Conservation (phyloP, 1,140 invertebrate genomes). For the Aphelenchoides avenae region DNA sequence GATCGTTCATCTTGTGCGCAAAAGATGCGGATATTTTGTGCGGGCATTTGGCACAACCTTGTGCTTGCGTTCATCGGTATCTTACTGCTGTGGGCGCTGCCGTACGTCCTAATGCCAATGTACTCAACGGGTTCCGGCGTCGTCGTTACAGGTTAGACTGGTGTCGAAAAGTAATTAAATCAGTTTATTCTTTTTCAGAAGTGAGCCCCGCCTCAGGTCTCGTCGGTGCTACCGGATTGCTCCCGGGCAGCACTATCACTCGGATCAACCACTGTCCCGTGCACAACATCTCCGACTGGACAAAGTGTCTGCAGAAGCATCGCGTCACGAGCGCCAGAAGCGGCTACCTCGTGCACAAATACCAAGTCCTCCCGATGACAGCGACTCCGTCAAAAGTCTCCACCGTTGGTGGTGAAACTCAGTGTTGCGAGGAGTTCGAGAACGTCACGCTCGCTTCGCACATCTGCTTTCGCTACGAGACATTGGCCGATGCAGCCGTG, state of each 20-base stretch:
- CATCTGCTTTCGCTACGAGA: slow-evolving; percentile 52
- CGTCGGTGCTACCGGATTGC: slow-evolving; percentile 71
- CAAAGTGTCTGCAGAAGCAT: slow-evolving; percentile 26
- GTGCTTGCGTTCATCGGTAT: slow-evolving; percentile 72
- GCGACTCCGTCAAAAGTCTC: slow-evolving; percentile 22
- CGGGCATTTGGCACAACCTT: slow-evolving; percentile 93
- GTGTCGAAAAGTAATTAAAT: slow-evolving; percentile 64
- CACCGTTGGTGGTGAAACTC: slow-evolving; percentile 30
- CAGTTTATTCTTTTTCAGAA: slow-evolving; percentile 35
- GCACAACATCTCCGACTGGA: slow-evolving; percentile 54
- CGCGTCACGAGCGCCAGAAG: not conserved
- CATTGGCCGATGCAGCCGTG: too few species aligned
- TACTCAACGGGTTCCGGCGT: slow-evolving; percentile 73
- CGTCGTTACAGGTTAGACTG: slow-evolving; percentile 69
- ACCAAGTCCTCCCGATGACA: slow-evolving; percentile 21
- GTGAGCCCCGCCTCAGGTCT: slow-evolving; percentile 64
- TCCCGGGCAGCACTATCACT: slow-evolving; percentile 70
- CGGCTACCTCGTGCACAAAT: slow-evolving; percentile 41
- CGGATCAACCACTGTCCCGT: slow-evolving; percentile 75
- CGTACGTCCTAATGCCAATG: slow-evolving; percentile 72
- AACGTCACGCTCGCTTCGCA: slow-evolving; percentile 43
- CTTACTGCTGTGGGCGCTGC: slow-evolving; percentile 69
- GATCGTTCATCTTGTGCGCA: slow-evolving; percentile 69
- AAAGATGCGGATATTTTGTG: slow-evolving; percentile 79
- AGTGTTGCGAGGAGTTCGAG: slow-evolving; percentile 47